Evolutionary conservation across 2,113 vertebrate genomes (phyloP).

Genomic region (Nannobrachium achirus): DNA sequence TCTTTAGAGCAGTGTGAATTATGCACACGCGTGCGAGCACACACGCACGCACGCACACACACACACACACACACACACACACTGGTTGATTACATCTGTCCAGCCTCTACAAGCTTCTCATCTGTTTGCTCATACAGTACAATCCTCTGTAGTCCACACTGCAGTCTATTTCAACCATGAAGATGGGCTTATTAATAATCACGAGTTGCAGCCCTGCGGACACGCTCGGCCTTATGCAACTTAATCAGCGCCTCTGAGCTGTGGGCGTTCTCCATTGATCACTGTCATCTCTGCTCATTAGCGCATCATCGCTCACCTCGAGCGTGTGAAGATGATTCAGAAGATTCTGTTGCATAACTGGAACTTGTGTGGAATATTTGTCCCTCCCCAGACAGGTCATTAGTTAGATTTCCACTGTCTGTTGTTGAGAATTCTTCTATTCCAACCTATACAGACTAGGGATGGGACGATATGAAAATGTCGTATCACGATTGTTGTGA

Average conservation of each 20-base stretch:
- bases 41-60: background rate
- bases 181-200: background rate
- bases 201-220: constrained; percentile 13
- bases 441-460: too few relatives aligned
- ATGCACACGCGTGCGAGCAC: too few relatives aligned
- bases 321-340: constrained; percentile 39
- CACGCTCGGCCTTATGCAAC: constrained; percentile 40
- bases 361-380: constrained; percentile 37
- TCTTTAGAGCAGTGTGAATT: too few relatives aligned
- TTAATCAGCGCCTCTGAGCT: constrained; percentile 39
- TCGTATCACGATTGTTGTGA: too few relatives aligned
- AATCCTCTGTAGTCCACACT: too few relatives aligned
- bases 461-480: too few relatives aligned
- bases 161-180: too few relatives aligned
- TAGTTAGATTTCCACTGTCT: constrained; percentile 48
- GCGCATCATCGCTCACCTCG: constrained; percentile 47
- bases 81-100: background rate
- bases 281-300: constrained; percentile 53
- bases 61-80: background rate
- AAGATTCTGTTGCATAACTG: constrained; percentile 55
- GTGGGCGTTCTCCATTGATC: constrained; percentile 45
- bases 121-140: too few relatives aligned
- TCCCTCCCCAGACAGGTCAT: constrained; percentile 58
- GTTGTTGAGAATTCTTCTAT: constrained; percentile 7
- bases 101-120: too few relatives aligned